Percentiles rank a stretch among this genome's conserved stretches.
phyloP scores from a whole-genome alignment of 2,797 vertebrate genomes.

The Huso huso region DNA sequence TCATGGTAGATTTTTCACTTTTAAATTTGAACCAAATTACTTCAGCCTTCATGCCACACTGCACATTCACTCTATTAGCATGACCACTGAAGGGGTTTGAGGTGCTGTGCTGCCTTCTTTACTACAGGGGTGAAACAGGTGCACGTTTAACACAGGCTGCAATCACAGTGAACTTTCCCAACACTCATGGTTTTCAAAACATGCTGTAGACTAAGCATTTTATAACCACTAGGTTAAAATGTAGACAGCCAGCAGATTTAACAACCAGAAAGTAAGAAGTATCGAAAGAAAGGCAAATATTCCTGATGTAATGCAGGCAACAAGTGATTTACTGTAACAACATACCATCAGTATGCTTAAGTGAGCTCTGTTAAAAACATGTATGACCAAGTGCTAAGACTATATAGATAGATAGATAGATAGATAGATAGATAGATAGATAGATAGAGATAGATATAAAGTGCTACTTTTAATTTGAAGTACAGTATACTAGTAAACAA shows the following conservation, averaged over 20 bases:
- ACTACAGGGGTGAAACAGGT: slow-evolving; percentile 12
- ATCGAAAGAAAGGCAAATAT: slow-evolving; percentile 3
- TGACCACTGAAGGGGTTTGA: slow-evolving; percentile 9
- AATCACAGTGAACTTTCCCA: slow-evolving; percentile 36
- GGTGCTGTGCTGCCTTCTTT: not conserved
- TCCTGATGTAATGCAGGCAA: slow-evolving; percentile 19
- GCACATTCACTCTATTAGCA: not conserved
- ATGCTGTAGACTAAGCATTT: slow-evolving; percentile 13
- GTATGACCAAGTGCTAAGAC: slow-evolving; percentile 14
- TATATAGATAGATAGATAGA: slow-evolving; percentile 19
- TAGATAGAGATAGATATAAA: slow-evolving; percentile 26
- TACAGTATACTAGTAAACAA: slow-evolving; percentile 20
- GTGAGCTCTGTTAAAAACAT: slow-evolving; percentile 16
- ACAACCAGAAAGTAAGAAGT: not conserved
- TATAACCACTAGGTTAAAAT: slow-evolving; percentile 9
- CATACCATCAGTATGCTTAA: slow-evolving; percentile 1
- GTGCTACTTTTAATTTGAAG: slow-evolving; percentile 35
- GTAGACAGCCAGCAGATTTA: not conserved
- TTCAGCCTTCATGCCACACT: not conserved
- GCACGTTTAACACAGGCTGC: slow-evolving; percentile 31
- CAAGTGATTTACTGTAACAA: slow-evolving; percentile 7
- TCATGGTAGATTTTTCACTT: no score
- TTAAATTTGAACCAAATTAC: no score
- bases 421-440: not conserved
- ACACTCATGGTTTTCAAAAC: not conserved